phyloP scores from a whole-genome alignment of 2,888 invertebrate species.

The Calameuta filiformis region DNA sequence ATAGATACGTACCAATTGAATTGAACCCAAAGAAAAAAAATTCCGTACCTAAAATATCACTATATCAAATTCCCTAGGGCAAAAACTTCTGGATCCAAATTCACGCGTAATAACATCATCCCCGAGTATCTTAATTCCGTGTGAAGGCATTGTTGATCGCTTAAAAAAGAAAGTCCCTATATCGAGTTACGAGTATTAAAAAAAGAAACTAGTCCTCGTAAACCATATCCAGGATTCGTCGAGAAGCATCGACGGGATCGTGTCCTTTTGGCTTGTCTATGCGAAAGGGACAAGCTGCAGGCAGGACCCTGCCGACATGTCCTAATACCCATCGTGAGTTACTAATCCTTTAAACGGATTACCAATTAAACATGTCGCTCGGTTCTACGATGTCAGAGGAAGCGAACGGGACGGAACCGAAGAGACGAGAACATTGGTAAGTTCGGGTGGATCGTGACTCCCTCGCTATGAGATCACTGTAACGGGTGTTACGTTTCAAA shows the following conservation, averaged over 20 bases:
- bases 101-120: background rate
- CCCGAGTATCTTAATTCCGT: background rate
- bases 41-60: background rate
- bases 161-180: background rate
- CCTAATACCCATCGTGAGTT: conserved; percentile 60
- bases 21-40: background rate
- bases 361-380: conserved; percentile 63
- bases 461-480: conserved; percentile 27
- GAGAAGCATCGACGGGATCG: conserved; percentile 12
- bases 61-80: background rate
- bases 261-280: conserved; percentile 54
- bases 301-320: conserved; percentile 52
- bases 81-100: background rate
- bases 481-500: conserved; percentile 54
- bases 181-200: background rate
- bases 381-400: conserved; percentile 19
- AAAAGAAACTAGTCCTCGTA: background rate
- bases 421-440: background rate
- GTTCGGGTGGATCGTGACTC: conserved; percentile 12
- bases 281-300: conserved; percentile 57
- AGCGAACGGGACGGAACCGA: conserved; percentile 19
- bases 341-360: conserved; percentile 66
- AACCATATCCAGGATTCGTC: background rate
- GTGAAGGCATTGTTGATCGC: background rate
- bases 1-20: background rate